Percentiles rank a stretch among this genome's conserved stretches.
phyloP scores from a whole-genome alignment of 2,113 vertebrate genomes.

The Cinclus mexicanus region DNA sequence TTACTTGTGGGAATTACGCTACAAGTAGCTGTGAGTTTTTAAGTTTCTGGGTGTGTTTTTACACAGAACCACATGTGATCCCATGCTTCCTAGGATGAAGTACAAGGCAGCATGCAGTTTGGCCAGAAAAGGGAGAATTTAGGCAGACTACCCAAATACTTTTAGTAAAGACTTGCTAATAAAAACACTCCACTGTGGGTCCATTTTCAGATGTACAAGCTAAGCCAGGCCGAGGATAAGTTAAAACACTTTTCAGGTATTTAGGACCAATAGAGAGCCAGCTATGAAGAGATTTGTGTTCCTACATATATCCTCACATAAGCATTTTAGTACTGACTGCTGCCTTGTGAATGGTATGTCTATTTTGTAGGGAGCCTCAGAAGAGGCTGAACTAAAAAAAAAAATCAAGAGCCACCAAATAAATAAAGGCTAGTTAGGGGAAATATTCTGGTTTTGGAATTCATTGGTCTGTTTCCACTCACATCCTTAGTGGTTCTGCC shows the following conservation, averaged over 20 bases:
- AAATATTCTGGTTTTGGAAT: not conserved
- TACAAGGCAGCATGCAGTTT: not conserved
- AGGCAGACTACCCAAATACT: not conserved
- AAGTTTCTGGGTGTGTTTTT: not conserved
- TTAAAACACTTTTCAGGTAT: not conserved
- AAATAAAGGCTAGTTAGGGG: not conserved
- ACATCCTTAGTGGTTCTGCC: not conserved
- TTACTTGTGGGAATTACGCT: not conserved
- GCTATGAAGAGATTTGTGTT: not conserved
- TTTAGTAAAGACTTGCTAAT: constrained; percentile 8
- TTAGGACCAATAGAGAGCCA: not conserved
- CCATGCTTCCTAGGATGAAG: not conserved
- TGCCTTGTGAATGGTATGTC: not conserved
- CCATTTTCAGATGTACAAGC: not conserved
- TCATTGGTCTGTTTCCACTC: not conserved
- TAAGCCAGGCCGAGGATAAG: not conserved
- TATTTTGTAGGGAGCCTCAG: not conserved
- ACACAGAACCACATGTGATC: not conserved
- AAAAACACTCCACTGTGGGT: constrained; percentile 14
- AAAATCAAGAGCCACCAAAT: not conserved
- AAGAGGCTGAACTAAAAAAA: not conserved
- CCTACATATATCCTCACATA: not conserved
- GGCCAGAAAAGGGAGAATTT: not conserved
- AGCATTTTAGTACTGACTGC: not conserved
- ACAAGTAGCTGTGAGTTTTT: not conserved